Evolutionary conservation across 1,140 invertebrate genomes (phyloP).

Genomic region (Mesaphorura yosii): DNA sequence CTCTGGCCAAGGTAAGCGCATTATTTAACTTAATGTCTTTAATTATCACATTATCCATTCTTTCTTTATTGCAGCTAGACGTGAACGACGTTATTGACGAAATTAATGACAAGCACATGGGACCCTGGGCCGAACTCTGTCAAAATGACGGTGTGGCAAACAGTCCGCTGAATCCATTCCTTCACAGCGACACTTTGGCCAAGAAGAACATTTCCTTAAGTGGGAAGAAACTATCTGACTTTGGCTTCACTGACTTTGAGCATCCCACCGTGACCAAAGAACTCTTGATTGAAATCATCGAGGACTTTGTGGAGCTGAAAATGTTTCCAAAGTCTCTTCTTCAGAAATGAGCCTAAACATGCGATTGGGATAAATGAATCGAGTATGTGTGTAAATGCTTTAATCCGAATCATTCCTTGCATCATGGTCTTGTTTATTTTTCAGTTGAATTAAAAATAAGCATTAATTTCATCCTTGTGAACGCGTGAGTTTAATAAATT

Average conservation of each 20-base stretch:
- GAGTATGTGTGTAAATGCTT: no score
- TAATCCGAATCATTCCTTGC: no score
- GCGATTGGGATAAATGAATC: no score
- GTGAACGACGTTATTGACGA: slow-evolving; percentile 68
- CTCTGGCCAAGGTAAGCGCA: slow-evolving; percentile 55
- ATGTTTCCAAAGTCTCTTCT: slow-evolving; percentile 47
- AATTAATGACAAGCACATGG: slow-evolving; percentile 82
- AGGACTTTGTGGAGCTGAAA: slow-evolving; percentile 57
- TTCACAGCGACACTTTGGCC: slow-evolving; percentile 64
- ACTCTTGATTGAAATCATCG: slow-evolving; percentile 49
- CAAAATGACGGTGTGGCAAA: slow-evolving; percentile 59
- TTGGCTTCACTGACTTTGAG: slow-evolving; percentile 44
- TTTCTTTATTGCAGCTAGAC: slow-evolving; percentile 45
- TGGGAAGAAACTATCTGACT: slow-evolving; percentile 49
- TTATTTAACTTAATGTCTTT: slow-evolving; percentile 1
- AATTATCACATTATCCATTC: slow-evolving; percentile 2
- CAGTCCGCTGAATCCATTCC: slow-evolving; percentile 74
- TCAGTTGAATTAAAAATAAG: no score
- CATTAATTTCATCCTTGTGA: no score
- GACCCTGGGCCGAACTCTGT: slow-evolving; percentile 77
- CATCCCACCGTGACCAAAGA: slow-evolving; percentile 50
- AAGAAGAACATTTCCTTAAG: slow-evolving; percentile 67
- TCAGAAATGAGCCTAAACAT: no score
- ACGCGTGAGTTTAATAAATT: no score
- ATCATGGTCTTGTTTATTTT: no score